A percentile compares a stretch with the other conserved stretches of the same genome.
Evolutionary conservation across 35 echinoderm and acorn worm species (phyloP).

Genomic region (Ptychodera flava): DNA sequence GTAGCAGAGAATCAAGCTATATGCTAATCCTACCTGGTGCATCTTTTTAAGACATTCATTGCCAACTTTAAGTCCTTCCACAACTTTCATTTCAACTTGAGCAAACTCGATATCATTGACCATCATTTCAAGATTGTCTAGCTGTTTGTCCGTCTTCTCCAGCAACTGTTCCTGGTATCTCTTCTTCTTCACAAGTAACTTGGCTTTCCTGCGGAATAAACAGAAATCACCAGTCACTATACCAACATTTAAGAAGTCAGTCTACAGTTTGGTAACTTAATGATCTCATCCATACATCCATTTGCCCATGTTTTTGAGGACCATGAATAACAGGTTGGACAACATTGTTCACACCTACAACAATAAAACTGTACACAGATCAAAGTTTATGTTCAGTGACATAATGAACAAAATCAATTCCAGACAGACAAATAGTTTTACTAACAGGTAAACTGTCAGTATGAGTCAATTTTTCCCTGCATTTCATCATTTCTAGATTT

Average conservation of each 20-base stretch:
- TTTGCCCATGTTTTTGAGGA: background rate
- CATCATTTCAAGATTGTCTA: constrained; percentile 86
- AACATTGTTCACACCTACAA: background rate
- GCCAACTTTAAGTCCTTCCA: constrained; percentile 80
- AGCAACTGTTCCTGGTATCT: constrained; percentile 87
- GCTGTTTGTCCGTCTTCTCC: constrained; percentile 74
- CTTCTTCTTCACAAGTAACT: constrained; percentile 83
- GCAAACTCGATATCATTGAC: constrained; percentile 86
- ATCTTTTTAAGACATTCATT: constrained; percentile 97
- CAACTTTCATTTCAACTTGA: constrained; percentile 80
- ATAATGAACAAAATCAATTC: too few species aligned
- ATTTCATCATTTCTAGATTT: too few species aligned
- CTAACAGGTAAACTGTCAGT: too few species aligned
- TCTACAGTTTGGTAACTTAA: background rate
- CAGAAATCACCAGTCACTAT: background rate
- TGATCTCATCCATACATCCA: background rate
- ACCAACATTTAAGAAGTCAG: background rate
- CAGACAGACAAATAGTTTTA: too few species aligned
- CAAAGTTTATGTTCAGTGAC: too few species aligned
- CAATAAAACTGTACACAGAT: background rate
- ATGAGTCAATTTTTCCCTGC: too few species aligned
- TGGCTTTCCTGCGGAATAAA: constrained; percentile 51
- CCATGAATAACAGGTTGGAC: background rate
- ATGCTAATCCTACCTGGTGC: constrained; percentile 62
- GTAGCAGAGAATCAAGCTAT: background rate